Base-by-base conservation (phyloP, 2,113 vertebrate genomes). In the Melanerpes aurifrons region DNA sequence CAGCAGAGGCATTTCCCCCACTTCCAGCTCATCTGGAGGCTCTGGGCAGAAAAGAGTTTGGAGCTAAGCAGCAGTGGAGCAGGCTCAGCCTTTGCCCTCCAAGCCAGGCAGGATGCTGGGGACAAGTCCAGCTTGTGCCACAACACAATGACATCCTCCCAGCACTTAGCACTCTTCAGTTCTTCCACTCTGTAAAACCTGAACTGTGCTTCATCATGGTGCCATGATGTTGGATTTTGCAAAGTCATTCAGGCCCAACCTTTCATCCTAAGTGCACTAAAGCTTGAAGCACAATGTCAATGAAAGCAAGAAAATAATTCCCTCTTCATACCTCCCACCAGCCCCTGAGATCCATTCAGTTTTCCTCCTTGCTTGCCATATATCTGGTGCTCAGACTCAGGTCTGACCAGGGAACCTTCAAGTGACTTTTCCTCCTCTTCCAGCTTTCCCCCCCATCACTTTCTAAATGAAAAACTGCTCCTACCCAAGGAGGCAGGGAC, bases 131-230 rank as follows among this genome's bases (percentile, higher is more conserved):
- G 31, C 57, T 1, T 4, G 4, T 21, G 14, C 35, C 56, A 63
- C 45, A 54, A 35, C 16, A 28, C 56, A 53, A 7, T 7, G 28
- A 15, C 1, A 11, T 15, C 37, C 48, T 54, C 62, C 20, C 54
- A 48, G 32, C 4, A 26, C 29, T 21, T 1, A 12, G 73, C 25
- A 57, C 2, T 15, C 17, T 35, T 32, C 59, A 31, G 0, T 14
- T 72, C n/a, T 43, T 35, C 67, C 45, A 43, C 26, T 22, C 45
- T 15, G 17, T 53, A 53, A 63, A 79, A 19, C 45, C 35, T 15
- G 25, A 71, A 9, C 29, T 0, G 0, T 53, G 69, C 66, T 59
- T 48, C 21, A 11, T 2, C 10, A 1, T 0, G 3, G 22, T 24
- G 20, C 66, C 15, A 4, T 1, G 11, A 56, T 8, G 18, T 2